Evolutionary conservation across 2,888 invertebrate species (phyloP).

Genomic region (Protophormia terraenovae): DNA sequence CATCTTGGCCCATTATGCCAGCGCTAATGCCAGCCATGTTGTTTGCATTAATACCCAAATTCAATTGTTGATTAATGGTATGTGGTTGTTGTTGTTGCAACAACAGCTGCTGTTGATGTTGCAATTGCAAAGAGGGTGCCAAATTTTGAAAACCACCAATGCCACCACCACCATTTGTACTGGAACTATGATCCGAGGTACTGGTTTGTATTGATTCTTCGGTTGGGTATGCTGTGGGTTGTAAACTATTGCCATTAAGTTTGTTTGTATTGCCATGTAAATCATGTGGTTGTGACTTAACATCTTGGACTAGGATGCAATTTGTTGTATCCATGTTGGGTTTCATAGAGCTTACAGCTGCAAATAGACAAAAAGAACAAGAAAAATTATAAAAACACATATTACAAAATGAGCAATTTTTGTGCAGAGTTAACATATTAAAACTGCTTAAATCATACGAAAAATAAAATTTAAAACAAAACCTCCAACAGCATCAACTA

Average conservation of each 20-base stretch:
- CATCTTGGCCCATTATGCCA: conserved; percentile 69
- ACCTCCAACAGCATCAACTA: conserved; percentile 6
- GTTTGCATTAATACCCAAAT: conserved; percentile 67
- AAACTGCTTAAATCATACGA: conserved; percentile 48
- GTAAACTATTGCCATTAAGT: conserved; percentile 71
- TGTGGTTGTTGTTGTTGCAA: conserved; percentile 83
- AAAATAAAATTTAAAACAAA: conserved; percentile 16
- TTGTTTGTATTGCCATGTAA: conserved; percentile 85
- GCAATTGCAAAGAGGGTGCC: conserved; percentile 79
- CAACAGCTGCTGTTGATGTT: conserved; percentile 83
- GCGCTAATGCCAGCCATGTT: conserved; percentile 29
- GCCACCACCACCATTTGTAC: conserved; percentile 79
- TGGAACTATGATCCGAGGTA: conserved; percentile 86
- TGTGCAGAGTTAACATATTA: conserved; percentile 56
- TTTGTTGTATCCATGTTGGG: conserved; percentile 93
- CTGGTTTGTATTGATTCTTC: conserved; percentile 90
- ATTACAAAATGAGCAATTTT: conserved; percentile 33
- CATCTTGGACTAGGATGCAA: conserved; percentile 93
- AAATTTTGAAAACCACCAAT: conserved; percentile 72
- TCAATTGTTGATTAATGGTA: conserved; percentile 75
- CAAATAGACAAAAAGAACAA: conserved; percentile 78
- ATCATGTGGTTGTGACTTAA: conserved; percentile 90
- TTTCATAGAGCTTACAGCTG: conserved; percentile 95
- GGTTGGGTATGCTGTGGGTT: conserved; percentile 85
- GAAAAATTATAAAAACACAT: background rate